These are phyloP conservation scores for Ophiodon elongatus DNA, from an alignment of 2,113 vertebrate species.

Conservation along the genomic window DNA sequence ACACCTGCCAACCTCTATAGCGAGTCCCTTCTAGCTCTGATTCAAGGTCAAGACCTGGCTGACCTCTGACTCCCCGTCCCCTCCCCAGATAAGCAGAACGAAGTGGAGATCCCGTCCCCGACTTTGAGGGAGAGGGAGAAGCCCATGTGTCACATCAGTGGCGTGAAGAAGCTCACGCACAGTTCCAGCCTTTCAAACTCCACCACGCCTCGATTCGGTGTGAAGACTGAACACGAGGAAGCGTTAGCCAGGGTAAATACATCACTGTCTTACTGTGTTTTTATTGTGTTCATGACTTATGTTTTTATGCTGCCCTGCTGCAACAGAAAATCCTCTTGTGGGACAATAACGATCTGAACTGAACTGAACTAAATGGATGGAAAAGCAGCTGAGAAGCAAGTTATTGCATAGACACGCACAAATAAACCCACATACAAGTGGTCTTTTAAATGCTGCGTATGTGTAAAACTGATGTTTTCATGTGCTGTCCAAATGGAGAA, in stretches of 20 bases:
- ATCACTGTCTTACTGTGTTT: background rate
- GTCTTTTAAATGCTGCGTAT: too few relatives aligned
- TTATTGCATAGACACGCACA: background rate
- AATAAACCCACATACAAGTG: background rate
- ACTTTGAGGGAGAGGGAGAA: conserved; percentile 89
- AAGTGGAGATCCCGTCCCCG: conserved; percentile 92
- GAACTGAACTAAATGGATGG: background rate
- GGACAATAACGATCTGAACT: background rate
- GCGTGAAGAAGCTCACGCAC: conserved; percentile 90
- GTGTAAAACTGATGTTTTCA: too few relatives aligned
- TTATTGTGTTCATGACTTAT: background rate
- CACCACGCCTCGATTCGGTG: conserved; percentile 88
- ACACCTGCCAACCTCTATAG: background rate
- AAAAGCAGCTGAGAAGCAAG: background rate
- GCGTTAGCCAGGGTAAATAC: conserved; percentile 86
- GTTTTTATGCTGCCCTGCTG: background rate
- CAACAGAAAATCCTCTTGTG: background rate
- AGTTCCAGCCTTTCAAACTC: conserved; percentile 88
- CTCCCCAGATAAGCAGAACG: conserved; percentile 91
- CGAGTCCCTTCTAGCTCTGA: background rate
- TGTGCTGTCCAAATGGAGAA: too few relatives aligned
- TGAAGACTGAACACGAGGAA: conserved; percentile 93
- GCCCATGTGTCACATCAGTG: conserved; percentile 94
- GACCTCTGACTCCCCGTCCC: conserved; percentile 24
- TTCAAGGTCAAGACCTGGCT: conserved; percentile 7